phyloP scores from a whole-genome alignment of 2,797 vertebrate genomes.

The Anniella stebbinsi region DNA sequence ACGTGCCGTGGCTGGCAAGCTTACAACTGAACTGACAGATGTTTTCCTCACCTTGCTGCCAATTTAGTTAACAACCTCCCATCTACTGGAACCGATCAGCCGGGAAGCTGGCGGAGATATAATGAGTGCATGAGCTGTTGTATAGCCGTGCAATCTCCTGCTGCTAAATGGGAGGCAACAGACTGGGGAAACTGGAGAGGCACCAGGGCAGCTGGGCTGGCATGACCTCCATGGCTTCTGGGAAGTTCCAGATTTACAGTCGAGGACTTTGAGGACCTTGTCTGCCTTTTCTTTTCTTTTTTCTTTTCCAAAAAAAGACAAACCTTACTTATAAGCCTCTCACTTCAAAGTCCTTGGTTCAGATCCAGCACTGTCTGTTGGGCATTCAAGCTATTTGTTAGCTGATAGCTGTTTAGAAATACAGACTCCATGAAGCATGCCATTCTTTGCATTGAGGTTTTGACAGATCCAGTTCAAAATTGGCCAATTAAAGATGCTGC shows the following conservation, averaged over 20 bases:
- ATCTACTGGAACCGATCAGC: neutral
- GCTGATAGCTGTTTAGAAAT: rapidly evolving
- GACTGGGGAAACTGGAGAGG: neutral
- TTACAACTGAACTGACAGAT: constrained; percentile 31
- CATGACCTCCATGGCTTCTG: too few relatives aligned
- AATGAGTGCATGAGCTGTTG: rapidly evolving
- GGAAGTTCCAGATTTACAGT: neutral
- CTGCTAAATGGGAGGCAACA: neutral
- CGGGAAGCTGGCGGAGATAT: neutral
- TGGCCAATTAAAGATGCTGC: neutral
- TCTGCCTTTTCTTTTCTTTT: too few relatives aligned
- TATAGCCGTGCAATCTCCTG: rapidly evolving
- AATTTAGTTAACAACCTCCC: neutral
- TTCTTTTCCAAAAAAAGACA: neutral
- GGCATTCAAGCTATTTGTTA: rapidly evolving
- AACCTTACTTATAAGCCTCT: neutral
- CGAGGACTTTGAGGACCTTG: neutral
- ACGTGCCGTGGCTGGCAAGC: neutral
- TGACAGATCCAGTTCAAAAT: neutral
- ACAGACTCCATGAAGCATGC: neutral
- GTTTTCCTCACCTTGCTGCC: constrained; percentile 41
- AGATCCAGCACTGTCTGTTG: neutral
- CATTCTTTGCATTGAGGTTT: neutral
- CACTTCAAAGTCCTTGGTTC: neutral
- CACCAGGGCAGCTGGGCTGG: neutral